phyloP scores from a whole-genome alignment of 2,113 vertebrate genomes.

The Oryzias javanicus region DNA sequence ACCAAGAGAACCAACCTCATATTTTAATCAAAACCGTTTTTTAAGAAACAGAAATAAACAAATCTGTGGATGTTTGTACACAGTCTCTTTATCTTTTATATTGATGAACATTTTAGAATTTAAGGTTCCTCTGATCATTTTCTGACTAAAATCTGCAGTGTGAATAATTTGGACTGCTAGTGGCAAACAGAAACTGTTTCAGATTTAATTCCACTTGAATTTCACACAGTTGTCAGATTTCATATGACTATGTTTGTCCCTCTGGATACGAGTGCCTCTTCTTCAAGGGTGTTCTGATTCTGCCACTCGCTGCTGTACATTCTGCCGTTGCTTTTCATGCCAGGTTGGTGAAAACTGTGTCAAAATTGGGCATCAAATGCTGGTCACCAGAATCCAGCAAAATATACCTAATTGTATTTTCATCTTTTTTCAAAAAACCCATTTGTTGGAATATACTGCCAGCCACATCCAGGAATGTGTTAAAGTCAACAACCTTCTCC shows the following conservation, averaged over 20 bases:
- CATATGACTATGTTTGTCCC: not conserved
- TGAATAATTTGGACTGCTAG: not conserved
- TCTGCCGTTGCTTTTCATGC: not conserved
- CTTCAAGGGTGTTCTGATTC: not conserved
- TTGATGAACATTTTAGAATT: no score
- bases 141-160: not conserved
- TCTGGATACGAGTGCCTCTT: not conserved
- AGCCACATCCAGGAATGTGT: not conserved
- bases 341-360: not conserved
- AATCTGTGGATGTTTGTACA: no score
- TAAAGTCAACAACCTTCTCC: not conserved
- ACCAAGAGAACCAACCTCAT: no score
- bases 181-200: no score
- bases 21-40: no score
- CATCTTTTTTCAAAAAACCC: not conserved
- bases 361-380: not conserved
- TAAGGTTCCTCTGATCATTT: not conserved
- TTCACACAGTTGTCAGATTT: no score
- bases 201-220: no score
- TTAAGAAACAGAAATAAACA: no score
- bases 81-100: no score
- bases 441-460: not conserved
- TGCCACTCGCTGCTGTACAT: no score
- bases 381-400: conserved; percentile 13
- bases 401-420: not conserved